Percentiles rank a stretch among this genome's conserved stretches.
Conservation (phyloP, 2,113 vertebrate genomes). For the Dolichallabes microphthalmus region DNA sequence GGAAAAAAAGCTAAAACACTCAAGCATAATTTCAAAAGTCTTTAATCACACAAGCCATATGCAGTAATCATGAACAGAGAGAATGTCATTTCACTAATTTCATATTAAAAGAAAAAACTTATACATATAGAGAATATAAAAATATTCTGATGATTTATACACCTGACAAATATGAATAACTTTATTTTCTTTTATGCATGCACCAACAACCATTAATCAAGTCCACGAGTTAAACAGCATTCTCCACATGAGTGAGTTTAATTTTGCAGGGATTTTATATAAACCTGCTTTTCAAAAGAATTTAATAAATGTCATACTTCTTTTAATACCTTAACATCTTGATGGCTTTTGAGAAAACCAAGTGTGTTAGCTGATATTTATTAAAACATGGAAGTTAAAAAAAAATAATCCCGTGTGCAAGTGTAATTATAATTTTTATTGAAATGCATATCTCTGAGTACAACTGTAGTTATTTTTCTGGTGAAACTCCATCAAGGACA, state of each 20-base stretch:
- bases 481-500: background rate
- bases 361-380: background rate
- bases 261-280: background rate
- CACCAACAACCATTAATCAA: background rate
- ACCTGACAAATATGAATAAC: background rate
- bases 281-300: background rate
- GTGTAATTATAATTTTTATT: background rate
- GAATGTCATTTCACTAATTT: background rate
- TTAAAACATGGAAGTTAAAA: background rate
- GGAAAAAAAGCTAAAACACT: background rate
- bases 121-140: background rate
- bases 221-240: background rate
- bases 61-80: background rate
- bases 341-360: background rate
- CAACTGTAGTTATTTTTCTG: background rate
- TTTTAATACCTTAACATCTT: background rate
- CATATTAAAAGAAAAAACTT: background rate
- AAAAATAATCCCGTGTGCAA: background rate
- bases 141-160: background rate
- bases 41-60: background rate
- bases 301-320: background rate
- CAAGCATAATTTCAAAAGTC: background rate
- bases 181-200: background rate
- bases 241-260: background rate
- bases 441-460: background rate